A percentile compares a stretch with the other conserved stretches of the same genome.
Evolutionary conservation across 2,797 vertebrate species (phyloP).

Genomic region (Coranthus polyacanthus): DNA sequence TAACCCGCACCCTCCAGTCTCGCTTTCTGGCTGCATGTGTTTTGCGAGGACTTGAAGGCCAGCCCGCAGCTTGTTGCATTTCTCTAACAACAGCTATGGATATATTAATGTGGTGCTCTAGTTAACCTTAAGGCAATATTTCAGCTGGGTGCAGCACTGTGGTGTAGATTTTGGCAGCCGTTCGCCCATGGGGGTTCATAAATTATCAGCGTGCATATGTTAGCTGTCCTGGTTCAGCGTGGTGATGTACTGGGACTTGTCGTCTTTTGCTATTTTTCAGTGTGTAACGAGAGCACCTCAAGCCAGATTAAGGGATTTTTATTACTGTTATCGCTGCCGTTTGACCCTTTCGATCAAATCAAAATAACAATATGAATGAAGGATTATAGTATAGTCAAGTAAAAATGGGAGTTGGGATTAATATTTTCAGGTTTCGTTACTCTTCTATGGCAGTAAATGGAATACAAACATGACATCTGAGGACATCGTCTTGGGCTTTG

Average conservation of each 20-base stretch:
- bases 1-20: conserved; percentile 11
- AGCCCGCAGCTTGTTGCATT: conserved; percentile 35
- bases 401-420: too few relatives aligned
- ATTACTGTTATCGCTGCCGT: conserved; percentile 21
- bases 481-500: too few relatives aligned
- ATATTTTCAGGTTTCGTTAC: too few relatives aligned
- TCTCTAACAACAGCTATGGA: conserved; percentile 27
- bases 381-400: too few relatives aligned
- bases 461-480: too few relatives aligned
- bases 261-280: conserved; percentile 47
- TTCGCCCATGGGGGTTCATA: conserved; percentile 57
- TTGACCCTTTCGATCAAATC: conserved; percentile 7
- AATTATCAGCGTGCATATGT: conserved; percentile 70
- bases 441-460: too few relatives aligned
- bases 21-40: conserved; percentile 22
- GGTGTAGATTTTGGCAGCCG: conserved; percentile 64
- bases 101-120: conserved; percentile 62
- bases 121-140: conserved; percentile 71
- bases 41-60: too few relatives aligned
- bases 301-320: conserved; percentile 20
- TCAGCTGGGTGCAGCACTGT: conserved; percentile 57
- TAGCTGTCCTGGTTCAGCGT: conserved; percentile 33
- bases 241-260: conserved; percentile 37
- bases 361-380: too few relatives aligned
- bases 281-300: conserved; percentile 11